A percentile compares a stretch with the other conserved stretches of the same genome.
phyloP scores from a whole-genome alignment of 2,113 vertebrate species.

The Centrocercus urophasianus region DNA sequence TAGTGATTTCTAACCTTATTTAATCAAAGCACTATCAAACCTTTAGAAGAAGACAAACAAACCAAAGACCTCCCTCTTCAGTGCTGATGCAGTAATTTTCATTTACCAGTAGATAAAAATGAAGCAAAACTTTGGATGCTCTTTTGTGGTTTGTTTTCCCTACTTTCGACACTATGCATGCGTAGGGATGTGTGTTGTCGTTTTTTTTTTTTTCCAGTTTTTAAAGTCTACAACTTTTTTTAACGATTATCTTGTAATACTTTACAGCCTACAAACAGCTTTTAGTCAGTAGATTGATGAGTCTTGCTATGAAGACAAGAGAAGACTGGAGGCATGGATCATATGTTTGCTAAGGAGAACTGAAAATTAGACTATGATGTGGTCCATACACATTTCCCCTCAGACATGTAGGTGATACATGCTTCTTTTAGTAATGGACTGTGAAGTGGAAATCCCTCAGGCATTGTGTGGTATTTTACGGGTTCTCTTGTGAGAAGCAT shows the following conservation, averaged over 20 bases:
- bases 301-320: neutral
- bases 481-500: neutral
- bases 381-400: neutral
- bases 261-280: neutral
- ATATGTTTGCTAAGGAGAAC: neutral
- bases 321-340: neutral
- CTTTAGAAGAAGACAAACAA: neutral
- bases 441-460: neutral
- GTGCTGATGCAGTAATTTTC: neutral
- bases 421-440: neutral
- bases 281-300: neutral
- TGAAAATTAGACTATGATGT: neutral
- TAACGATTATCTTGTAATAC: neutral
- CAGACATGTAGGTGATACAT: neutral
- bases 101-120: neutral
- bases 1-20: neutral
- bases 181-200: neutral
- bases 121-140: neutral
- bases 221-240: neutral
- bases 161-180: neutral
- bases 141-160: neutral
- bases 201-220: neutral
- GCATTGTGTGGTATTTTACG: neutral
- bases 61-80: neutral
- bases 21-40: neutral